Evolutionary conservation across 35 echinoderm and acorn worm species (phyloP), one percentile per base, ranked within the genome.

Genomic region (Eucidaris tribuloides): DNA sequence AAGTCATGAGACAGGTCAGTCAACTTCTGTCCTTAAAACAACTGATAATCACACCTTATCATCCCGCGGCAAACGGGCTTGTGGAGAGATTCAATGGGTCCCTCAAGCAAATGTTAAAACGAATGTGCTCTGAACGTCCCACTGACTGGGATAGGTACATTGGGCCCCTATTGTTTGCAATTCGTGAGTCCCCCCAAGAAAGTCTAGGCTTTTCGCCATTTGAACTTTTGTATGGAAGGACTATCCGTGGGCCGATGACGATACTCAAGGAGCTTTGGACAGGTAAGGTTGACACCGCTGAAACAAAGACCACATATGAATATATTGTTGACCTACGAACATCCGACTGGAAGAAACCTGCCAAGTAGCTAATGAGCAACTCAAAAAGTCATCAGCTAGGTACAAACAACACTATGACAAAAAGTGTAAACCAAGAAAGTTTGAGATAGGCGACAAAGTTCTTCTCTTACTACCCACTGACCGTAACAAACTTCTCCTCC

Each of bases 121-220:
- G 79, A 35, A 61, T 86, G 49, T 80, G 77, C 56, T 82, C 77
- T 28, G 62, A 87, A 11, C 58, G 77, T 28, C 91, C 85, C 15
- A 62, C 65, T 24, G 78, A 86, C 70, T 96, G 92, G 92, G 87
- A 96, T 39, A 60, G 88, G 45, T 93, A 93, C 48, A 40, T 93
- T n/a, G 70, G 49, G 5, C 84, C 84, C 4, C 41, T 93, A 22
- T 50, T 79, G 50, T 93, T 85, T 78, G 91, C 87, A 0, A 88
- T 88, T 48, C 24, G 91, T 4, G 85, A 88, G 56, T 45, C 58
- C 15, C 92, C 87, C 29, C 81, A 84, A 30, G 63, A 43, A 20
- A 54, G 39, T 7, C 84, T 79, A 0, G 80, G 84, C 25, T 91
- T 90, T 41, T 85, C 82, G 17, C 88, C 83, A 17, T 90, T 96